phyloP scores from a whole-genome alignment of 2,113 vertebrate species.

The Trogon surrucura region DNA sequence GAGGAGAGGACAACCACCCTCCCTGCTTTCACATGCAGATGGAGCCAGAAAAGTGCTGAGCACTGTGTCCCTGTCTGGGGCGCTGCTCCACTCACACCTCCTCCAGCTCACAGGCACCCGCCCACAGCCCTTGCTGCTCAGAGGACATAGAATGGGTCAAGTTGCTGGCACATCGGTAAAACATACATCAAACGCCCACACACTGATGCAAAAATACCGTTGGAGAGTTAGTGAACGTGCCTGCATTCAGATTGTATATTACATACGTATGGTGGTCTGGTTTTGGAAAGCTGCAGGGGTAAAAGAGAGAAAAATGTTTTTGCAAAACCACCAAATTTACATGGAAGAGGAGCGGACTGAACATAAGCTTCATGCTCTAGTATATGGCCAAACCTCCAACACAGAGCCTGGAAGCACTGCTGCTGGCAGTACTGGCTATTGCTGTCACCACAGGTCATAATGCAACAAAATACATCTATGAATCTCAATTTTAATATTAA shows the following conservation, averaged over 20 bases:
- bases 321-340: not conserved
- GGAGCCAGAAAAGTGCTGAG: not conserved
- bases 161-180: not conserved
- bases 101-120: accelerated
- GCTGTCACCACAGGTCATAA: not conserved
- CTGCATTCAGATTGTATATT: not conserved
- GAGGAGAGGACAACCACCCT: not conserved
- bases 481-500: not conserved
- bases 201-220: accelerated
- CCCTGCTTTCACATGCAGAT: not conserved
- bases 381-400: not conserved
- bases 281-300: not conserved
- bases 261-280: accelerated
- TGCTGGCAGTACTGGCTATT: not conserved
- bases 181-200: not conserved
- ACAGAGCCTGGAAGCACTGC: not conserved
- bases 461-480: not conserved
- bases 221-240: accelerated
- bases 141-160: accelerated
- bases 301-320: not conserved
- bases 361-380: accelerated
- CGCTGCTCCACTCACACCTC: not conserved
- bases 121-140: accelerated
- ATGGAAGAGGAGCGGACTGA: not conserved
- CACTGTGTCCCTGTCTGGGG: not conserved